Base-by-base conservation (phyloP, 2,888 invertebrate genomes). In the Syritta pipiens region DNA sequence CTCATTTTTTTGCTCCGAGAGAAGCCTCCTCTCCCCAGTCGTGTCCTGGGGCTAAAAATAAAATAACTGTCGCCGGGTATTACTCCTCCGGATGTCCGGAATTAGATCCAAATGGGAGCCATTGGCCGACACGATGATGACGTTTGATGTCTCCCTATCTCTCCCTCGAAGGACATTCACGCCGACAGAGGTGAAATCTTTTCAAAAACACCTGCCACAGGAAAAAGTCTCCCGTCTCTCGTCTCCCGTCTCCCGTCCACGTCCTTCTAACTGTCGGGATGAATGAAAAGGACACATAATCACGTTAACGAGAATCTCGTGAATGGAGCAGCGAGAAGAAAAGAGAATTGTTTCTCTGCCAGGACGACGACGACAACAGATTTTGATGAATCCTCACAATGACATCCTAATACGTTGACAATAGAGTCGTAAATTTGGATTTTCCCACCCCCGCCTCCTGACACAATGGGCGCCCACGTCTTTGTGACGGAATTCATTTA, bases 31-130 rank as follows among this genome's bases (percentile, higher is more conserved):
- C n/a, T n/a, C n/a, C n/a, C n/a, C n/a, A n/a, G n/a, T n/a, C n/a
- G 35, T 51, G 60, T 69, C 69, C 69, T 69, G 46, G 30, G 9
- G 46, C 40, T 63, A 55, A 63, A 63, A 72, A 72, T 72, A 72
- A 71, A 72, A 35, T 53, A 48, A 62, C 32, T 62, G 26, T 37
- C 28, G 28, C 53, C 46, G 63, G 46, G 19, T 37, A 48, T 37
- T 37, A 19, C 24, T 55, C 51, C 53, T 53, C 71, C 71, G 63
- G 71, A 72, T 37, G 55, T 71, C 71, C 71, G 53, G 71, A 71
- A 48, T 49, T 55, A 63, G 63, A 63, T 55, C 10, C 44, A 63
- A 63, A 72, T 57, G 55, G 49, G 17, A 55, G 55, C n/a, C n/a
- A n/a, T n/a, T n/a, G n/a, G n/a, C n/a, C n/a, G n/a, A n/a, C n/a